Evolutionary conservation across 2,888 invertebrate genomes (phyloP).

Genomic region (Hypselothyrea guttata): DNA sequence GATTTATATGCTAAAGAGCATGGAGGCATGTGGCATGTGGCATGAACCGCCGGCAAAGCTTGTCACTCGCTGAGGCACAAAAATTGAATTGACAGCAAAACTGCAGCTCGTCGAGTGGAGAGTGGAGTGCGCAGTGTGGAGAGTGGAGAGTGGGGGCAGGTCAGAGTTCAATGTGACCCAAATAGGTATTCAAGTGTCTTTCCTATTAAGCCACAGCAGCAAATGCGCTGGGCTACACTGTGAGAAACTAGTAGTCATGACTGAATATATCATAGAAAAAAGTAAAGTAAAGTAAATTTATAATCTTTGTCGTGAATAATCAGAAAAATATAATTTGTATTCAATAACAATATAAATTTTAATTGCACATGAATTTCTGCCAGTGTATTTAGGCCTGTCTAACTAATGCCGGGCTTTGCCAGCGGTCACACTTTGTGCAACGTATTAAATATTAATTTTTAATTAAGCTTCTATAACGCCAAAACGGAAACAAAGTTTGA

Average conservation of each 20-base stretch:
- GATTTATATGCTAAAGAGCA: slow-evolving; percentile 73
- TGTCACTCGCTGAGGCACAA: slow-evolving; percentile 36
- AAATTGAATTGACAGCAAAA: slow-evolving; percentile 38
- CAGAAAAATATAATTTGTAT: too few species aligned
- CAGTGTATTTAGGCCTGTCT: slow-evolving; percentile 34
- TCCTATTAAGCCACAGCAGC: background rate
- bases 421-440: slow-evolving; percentile 23
- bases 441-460: slow-evolving; percentile 66
- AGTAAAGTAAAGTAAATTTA: slow-evolving; percentile 18
- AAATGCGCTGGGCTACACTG: too few species aligned
- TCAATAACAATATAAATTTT: too few species aligned
- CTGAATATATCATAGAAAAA: slow-evolving; percentile 21
- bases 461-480: slow-evolving; percentile 45
- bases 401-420: slow-evolving; percentile 46
- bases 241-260: slow-evolving; percentile 16
- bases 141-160: background rate
- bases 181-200: slow-evolving; percentile 30
- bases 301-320: slow-evolving; percentile 30
- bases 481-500: slow-evolving; percentile 51
- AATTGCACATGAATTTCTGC: too few species aligned
- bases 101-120: background rate
- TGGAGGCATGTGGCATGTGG: slow-evolving; percentile 18
- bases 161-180: slow-evolving; percentile 39
- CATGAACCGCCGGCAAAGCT: slow-evolving; percentile 41
- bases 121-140: too few species aligned